phyloP scores from a whole-genome alignment of 2,797 vertebrate genomes.

The Phrynocephalus forsythii region DNA sequence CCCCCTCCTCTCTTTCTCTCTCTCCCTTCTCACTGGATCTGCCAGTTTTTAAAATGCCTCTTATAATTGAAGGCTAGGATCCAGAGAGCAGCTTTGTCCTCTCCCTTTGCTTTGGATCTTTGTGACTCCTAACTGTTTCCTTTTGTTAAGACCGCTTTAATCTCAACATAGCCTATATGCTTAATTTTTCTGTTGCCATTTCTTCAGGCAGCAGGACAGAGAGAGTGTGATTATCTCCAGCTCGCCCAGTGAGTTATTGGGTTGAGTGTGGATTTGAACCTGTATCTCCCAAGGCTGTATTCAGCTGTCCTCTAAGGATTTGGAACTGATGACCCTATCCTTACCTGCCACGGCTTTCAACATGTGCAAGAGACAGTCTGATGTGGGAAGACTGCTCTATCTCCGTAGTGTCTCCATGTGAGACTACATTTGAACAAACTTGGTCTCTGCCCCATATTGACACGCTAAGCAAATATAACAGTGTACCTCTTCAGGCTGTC shows the following conservation, averaged over 20 bases:
- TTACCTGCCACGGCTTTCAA: too few species aligned
- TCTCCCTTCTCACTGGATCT: not conserved
- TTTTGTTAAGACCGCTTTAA: not conserved
- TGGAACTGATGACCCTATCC: too few species aligned
- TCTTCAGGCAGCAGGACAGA: not conserved
- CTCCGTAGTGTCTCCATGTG: too few species aligned
- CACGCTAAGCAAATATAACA: too few species aligned
- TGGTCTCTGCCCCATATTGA: too few species aligned
- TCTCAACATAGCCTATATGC: not conserved
- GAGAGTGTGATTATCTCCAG: not conserved
- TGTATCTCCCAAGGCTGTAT: not conserved
- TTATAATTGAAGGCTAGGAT: not conserved
- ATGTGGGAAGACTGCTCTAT: too few species aligned
- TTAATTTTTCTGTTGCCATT: not conserved
- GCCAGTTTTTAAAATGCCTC: not conserved
- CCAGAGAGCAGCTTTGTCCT: conserved; percentile 4
- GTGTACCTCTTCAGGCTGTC: too few species aligned
- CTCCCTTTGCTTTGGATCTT: not conserved
- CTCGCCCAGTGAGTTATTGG: not conserved
- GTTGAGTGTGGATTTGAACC: not conserved
- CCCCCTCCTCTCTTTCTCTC: too few species aligned
- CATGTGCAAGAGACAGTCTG: too few species aligned
- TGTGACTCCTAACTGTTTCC: not conserved
- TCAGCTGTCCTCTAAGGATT: too few species aligned
- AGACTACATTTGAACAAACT: too few species aligned